These are phyloP conservation scores for Etheostoma cragini DNA, from an alignment of 2,113 vertebrate genomes.

Conservation along the genomic window DNA sequence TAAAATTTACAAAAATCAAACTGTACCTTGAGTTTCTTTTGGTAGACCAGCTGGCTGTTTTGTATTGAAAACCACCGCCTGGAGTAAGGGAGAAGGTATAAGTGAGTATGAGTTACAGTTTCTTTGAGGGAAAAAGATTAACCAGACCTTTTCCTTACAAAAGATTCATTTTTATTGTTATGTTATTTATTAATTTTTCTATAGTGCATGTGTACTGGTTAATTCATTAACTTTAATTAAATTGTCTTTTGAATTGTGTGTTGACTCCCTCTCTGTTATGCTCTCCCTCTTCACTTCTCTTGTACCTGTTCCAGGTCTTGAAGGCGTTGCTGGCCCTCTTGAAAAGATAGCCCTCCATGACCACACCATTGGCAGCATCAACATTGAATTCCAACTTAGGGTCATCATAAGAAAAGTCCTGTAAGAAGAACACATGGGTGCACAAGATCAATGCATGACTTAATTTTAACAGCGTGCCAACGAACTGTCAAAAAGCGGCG, in stretches of 20 bases:
- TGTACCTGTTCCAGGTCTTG: constrained; percentile 86
- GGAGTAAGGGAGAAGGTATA: constrained; percentile 32
- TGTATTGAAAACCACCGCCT: constrained; percentile 99
- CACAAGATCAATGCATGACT: background rate
- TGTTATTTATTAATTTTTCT: no score
- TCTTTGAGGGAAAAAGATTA: background rate
- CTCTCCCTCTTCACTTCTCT: background rate
- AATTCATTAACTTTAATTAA: background rate
- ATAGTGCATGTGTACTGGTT: background rate
- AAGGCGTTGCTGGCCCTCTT: constrained; percentile 86
- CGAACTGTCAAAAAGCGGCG: background rate
- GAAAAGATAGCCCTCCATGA: constrained; percentile 87
- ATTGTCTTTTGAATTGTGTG: background rate
- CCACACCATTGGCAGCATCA: constrained; percentile 85
- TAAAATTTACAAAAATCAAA: background rate
- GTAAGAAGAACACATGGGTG: background rate
- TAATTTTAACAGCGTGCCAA: background rate
- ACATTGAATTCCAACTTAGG: constrained; percentile 84
- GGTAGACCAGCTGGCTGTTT: constrained; percentile 98
- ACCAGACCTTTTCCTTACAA: background rate
- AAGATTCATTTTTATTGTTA: background rate
- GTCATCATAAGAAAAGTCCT: constrained; percentile 86
- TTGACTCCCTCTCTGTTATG: background rate
- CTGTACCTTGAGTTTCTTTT: constrained; percentile 97
- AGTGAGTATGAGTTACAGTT: constrained; percentile 7